Evolutionary conservation across 2,888 invertebrate species (phyloP), one percentile per base, ranked within the genome.

Genomic region (Cylindroiulus punctatus): DNA sequence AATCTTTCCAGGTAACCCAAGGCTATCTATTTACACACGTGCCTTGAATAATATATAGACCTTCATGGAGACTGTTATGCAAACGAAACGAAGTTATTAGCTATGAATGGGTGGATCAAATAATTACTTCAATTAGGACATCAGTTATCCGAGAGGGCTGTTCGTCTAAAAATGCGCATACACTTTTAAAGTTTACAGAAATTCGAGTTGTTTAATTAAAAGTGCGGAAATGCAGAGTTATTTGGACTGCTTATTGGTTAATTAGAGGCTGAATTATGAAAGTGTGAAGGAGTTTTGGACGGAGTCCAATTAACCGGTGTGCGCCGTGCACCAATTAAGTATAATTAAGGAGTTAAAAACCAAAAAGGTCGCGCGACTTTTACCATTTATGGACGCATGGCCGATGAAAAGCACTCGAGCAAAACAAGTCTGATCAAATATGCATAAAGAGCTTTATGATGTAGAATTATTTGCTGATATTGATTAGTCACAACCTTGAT

Each of bases 1-100:
- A 65, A 65, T 65, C 65, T 65, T 65, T 65, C 65, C 65, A 65
- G 65, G 65, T 65, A 65, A 65, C 65, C 65, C 65, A 65, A 65
- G 65, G 65, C 65, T 65, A 65, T 65, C 65, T 65, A 65, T 65
- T 65, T 65, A 65, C 65, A 65, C 65, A 65, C 65, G 22, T 65
- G 65, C 65, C 26, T 65, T 65, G 65, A 65, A 65, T 65, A 65
- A 65, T 65, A 65, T n/a, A 65, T 65, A 65, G 65, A n/a, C 22
- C 65, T 65, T 22, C 65, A 65, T 65, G 22, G 65, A 65, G 65
- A 65, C 65, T 65, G 65, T 65, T 65, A 65, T 65, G 65, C 65
- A 65, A 65, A 65, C 65, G 65, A 22, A 65, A 65, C 65, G 3
- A 65, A 65, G 22, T 65, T 65, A 65, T 65, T 65, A 65, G 65